These are phyloP conservation scores for Cryptotis parvus DNA, from an alignment of 2,113 vertebrate genomes.

Conservation along the genomic window DNA sequence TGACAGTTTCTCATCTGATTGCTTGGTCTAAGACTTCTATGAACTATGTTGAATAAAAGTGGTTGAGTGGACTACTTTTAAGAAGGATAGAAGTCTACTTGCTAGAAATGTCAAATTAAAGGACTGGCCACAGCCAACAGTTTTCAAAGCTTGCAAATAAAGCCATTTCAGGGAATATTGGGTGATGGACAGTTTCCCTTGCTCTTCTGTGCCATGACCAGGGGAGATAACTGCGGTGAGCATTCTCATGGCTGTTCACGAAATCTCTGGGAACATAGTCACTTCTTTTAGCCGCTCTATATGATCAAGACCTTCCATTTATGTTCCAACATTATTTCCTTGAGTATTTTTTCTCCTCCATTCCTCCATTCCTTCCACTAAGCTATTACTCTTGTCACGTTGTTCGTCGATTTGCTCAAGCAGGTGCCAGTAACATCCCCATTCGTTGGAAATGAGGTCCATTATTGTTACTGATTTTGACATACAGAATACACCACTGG, in stretches of 20 bases:
- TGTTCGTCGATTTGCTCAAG: too few species aligned
- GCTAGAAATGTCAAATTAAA: background rate
- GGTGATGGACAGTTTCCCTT: background rate
- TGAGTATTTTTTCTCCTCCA: too few species aligned
- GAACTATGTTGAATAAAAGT: background rate
- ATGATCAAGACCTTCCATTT: too few species aligned
- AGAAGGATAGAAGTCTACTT: background rate
- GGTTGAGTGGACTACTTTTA: background rate
- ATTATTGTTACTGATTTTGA: too few species aligned
- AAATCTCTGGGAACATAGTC: too few species aligned
- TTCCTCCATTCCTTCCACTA: too few species aligned
- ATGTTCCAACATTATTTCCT: too few species aligned
- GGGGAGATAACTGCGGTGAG: background rate
- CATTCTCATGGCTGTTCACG: background rate
- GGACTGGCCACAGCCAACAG: background rate
- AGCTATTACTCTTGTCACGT: too few species aligned
- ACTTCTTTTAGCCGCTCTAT: too few species aligned
- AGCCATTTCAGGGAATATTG: background rate
- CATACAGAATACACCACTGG: too few species aligned
- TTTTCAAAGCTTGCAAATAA: background rate
- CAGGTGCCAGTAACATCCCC: too few species aligned
- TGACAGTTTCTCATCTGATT: constrained; percentile 30
- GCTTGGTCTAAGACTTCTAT: background rate
- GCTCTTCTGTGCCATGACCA: background rate
- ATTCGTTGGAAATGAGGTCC: too few species aligned